Evolutionary conservation across 2,113 vertebrate species (phyloP).

Genomic region (Chaetura pelagica): DNA sequence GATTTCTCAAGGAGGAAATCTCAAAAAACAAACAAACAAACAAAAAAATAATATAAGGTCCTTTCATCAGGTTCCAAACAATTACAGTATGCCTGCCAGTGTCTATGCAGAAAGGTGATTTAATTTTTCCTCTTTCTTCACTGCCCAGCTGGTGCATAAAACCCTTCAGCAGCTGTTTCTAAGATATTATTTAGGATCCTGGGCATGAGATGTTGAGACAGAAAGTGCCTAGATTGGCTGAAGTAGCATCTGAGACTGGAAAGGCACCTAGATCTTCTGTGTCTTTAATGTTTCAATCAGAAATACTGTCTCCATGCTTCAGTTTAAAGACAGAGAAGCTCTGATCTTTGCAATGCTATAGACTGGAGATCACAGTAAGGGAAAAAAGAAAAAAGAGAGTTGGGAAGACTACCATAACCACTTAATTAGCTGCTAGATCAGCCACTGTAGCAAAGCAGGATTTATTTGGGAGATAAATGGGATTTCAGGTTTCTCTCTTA

Average conservation of each 20-base stretch:
- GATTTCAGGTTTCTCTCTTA: conserved; percentile 42
- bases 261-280: background rate
- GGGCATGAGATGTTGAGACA: background rate
- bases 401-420: conserved; percentile 27
- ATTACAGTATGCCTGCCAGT: background rate
- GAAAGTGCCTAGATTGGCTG: background rate
- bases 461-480: conserved; percentile 54
- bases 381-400: background rate
- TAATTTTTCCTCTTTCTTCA: background rate
- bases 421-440: conserved; percentile 65
- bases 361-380: background rate
- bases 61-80: background rate
- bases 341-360: background rate
- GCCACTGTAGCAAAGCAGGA: conserved; percentile 34
- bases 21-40: background rate
- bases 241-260: background rate
- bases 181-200: background rate
- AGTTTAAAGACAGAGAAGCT: background rate
- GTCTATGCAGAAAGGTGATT: background rate
- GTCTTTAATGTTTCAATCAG: conserved; percentile 27
- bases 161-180: background rate
- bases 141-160: background rate
- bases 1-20: background rate
- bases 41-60: background rate
- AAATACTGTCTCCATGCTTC: background rate